Percentiles rank a stretch among this genome's conserved stretches.
Conservation (phyloP, 2,797 vertebrate genomes). For the Platalea minor region DNA sequence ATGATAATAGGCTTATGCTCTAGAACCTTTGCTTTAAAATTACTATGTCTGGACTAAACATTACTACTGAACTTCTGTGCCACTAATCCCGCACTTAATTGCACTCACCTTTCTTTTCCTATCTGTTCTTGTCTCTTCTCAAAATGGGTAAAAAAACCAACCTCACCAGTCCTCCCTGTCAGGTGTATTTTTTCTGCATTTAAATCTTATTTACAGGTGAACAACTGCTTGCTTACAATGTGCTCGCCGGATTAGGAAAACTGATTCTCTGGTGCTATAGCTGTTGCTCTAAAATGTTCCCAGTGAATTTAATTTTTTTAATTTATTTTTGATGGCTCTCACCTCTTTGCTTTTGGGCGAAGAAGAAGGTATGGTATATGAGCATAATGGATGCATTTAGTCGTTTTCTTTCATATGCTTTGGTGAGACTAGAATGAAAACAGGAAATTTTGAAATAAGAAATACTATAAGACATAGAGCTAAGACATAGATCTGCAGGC, state of each 20-base stretch:
- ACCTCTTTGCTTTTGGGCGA: background rate
- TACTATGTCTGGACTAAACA: background rate
- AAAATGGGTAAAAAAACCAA: background rate
- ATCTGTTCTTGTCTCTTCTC: background rate
- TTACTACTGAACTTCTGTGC: background rate
- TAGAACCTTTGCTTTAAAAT: background rate
- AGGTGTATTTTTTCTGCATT: background rate
- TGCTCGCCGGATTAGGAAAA: background rate
- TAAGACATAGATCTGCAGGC: background rate
- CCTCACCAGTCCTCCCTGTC: background rate
- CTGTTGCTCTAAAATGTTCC: background rate
- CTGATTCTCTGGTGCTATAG: background rate
- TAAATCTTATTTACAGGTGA: background rate
- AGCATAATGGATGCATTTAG: background rate
- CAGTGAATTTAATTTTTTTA: background rate
- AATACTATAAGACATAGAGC: background rate
- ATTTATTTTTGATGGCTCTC: background rate
- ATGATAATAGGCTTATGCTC: background rate
- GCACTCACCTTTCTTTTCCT: background rate
- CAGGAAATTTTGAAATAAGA: background rate
- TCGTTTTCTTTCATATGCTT: background rate
- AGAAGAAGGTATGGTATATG: background rate
- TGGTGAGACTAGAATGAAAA: background rate
- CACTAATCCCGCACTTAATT: background rate
- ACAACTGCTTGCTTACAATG: background rate